Percentiles rank a stretch among this genome's conserved stretches.
Conservation (phyloP, 2,797 vertebrate species). For the Simalia tracyae region DNA sequence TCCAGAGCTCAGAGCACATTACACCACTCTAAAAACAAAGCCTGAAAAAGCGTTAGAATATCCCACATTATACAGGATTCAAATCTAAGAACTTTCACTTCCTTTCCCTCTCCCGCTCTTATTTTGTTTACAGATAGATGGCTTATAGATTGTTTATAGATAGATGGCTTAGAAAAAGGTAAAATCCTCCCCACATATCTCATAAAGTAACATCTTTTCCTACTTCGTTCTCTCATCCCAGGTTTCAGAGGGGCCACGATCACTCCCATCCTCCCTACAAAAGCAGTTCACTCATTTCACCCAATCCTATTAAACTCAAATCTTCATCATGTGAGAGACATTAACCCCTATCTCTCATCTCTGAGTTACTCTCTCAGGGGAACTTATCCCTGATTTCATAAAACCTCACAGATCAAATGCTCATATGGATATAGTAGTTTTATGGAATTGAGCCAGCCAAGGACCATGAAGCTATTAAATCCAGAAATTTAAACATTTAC, state of each 20-base stretch:
- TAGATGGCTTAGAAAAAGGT: neutral
- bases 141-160: neutral
- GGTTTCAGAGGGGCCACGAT: neutral
- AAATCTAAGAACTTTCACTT: neutral
- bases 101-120: neutral
- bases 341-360: neutral
- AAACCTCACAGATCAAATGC: neutral
- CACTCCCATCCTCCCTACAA: neutral
- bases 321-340: neutral
- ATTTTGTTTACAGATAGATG: too few relatives aligned
- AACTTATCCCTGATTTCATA: neutral
- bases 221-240: neutral
- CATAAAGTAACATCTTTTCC: neutral
- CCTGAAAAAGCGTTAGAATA: neutral
- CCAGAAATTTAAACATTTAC: neutral
- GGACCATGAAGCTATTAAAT: slow-evolving; percentile 6
- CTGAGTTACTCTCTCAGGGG: too few relatives aligned
- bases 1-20: neutral
- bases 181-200: neutral
- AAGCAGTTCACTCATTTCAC: neutral
- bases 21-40: neutral
- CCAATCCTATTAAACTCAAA: neutral
- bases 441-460: neutral
- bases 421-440: neutral
- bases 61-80: neutral